phyloP scores from a whole-genome alignment of 2,888 invertebrate species.

The Dasysyrphus tricinctus region DNA sequence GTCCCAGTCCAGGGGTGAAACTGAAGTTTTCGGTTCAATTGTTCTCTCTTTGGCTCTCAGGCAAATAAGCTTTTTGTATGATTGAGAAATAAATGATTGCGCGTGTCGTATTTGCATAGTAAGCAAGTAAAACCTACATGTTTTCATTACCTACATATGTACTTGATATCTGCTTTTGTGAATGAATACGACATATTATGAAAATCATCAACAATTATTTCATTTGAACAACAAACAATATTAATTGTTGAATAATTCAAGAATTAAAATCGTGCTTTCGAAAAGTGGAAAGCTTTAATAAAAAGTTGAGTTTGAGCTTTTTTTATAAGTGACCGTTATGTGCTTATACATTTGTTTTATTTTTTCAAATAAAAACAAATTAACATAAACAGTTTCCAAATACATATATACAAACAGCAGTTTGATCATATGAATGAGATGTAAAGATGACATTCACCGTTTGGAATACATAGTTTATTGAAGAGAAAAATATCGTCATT shows the following conservation, averaged over 20 bases:
- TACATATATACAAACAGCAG: not conserved
- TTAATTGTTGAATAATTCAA: not conserved
- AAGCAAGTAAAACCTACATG: not conserved
- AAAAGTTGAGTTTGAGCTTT: not conserved
- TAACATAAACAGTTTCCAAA: not conserved
- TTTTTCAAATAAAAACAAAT: not conserved
- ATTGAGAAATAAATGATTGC: conserved; percentile 43
- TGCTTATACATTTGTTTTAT: not conserved
- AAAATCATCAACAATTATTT: not conserved
- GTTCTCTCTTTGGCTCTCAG: conserved; percentile 24
- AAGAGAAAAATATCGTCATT: not conserved
- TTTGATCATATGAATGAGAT: not conserved
- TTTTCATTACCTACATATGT: conserved; percentile 6
- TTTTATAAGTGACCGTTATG: not conserved
- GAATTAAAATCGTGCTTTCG: not conserved
- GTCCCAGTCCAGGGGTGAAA: conserved; percentile 29
- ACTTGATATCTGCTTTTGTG: conserved; percentile 25
- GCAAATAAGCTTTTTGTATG: conserved; percentile 44
- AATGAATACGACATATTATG: not conserved
- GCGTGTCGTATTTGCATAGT: conserved; percentile 39
- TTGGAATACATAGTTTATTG: not conserved
- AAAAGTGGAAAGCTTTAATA: not conserved
- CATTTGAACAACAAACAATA: conserved; percentile 1
- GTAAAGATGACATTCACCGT: not conserved
- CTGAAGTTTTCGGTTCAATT: conserved; percentile 25